Conservation (phyloP, 2,113 vertebrate species). For the Megaceryle maxima region DNA sequence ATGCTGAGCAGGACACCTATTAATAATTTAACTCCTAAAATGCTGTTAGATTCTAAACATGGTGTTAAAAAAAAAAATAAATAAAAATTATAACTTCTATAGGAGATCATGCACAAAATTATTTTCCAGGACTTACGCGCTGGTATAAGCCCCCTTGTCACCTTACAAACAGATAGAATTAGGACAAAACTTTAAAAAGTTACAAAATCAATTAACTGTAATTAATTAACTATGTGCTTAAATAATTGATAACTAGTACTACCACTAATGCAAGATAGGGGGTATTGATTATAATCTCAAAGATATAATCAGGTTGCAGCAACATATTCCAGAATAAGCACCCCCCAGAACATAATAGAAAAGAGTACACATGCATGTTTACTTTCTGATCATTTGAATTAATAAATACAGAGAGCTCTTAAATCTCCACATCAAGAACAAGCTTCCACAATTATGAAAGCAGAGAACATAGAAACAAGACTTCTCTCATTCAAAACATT, state of each 20-base stretch:
- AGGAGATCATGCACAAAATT: background rate
- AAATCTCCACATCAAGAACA: background rate
- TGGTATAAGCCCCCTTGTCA: background rate
- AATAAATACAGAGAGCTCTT: background rate
- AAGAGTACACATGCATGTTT: background rate
- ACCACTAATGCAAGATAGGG: background rate
- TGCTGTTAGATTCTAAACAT: background rate
- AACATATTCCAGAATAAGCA: background rate
- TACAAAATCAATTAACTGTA: background rate
- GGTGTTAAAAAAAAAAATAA: background rate
- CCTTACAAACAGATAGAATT: background rate
- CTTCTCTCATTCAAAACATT: background rate
- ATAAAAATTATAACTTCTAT: background rate
- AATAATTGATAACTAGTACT: background rate
- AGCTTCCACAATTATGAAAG: background rate
- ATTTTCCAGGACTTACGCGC: background rate
- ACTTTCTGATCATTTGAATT: background rate
- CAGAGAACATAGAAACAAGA: accelerated
- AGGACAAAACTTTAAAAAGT: background rate
- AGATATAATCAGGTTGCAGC: background rate
- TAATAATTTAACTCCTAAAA: background rate
- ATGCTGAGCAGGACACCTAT: background rate
- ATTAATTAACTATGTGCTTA: background rate
- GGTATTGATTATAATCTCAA: background rate
- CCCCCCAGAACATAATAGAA: background rate